A percentile compares a stretch with the other conserved stretches of the same genome.
Evolutionary conservation across 2,888 invertebrate genomes (phyloP).

Genomic region (Parnassius smintheus): DNA sequence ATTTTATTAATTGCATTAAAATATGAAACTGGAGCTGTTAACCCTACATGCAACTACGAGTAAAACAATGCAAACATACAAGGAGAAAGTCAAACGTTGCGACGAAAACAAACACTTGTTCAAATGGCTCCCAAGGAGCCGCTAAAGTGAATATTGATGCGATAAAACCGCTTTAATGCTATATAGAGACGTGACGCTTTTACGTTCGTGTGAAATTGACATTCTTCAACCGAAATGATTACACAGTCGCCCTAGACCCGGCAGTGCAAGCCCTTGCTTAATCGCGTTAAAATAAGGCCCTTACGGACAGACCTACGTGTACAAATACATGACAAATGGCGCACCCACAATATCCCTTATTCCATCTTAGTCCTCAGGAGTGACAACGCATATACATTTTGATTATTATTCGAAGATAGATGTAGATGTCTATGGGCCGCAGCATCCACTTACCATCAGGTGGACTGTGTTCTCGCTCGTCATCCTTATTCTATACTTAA

Average conservation of each 20-base stretch:
- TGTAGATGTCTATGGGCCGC: no score
- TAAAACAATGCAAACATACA: constrained; percentile 17
- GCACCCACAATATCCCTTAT: no score
- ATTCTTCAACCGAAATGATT: constrained; percentile 21
- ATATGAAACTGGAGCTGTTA: no score
- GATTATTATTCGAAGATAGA: no score
- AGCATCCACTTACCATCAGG: no score
- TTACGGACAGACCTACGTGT: no score
- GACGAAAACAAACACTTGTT: constrained; percentile 19
- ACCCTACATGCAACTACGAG: not conserved
- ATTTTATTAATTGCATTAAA: no score
- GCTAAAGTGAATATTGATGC: constrained; percentile 40
- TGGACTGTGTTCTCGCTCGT: no score
- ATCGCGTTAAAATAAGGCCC: constrained; percentile 10
- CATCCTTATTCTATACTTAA: no score
- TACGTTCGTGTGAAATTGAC: constrained; percentile 17
- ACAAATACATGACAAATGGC: no score
- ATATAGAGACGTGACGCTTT: constrained; percentile 31
- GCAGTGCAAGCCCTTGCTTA: constrained; percentile 14
- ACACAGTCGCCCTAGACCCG: constrained; percentile 16
- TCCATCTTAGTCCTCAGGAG: no score
- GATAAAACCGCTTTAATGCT: constrained; percentile 34
- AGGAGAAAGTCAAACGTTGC: constrained; percentile 35
- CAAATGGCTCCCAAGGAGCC: constrained; percentile 22
- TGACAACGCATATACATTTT: no score